Evolutionary conservation across 2,888 invertebrate genomes (phyloP), one percentile per base, ranked within the genome.

Genomic region (Tuta absoluta): DNA sequence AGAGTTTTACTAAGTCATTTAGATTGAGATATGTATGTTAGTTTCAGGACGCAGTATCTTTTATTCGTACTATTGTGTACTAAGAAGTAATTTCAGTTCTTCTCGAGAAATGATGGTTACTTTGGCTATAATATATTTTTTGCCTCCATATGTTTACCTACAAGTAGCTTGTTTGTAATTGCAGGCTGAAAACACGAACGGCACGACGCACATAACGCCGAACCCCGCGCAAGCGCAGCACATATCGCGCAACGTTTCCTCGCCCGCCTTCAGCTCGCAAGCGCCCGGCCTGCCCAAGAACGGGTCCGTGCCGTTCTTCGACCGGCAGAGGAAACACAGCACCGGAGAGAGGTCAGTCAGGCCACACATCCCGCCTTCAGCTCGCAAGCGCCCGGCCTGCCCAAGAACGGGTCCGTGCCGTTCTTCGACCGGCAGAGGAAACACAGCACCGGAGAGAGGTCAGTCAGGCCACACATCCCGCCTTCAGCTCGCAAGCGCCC

Each of bases 361-460:
- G 81, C 38, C 23, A 2, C n/a, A n/a, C n/a, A n/a, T 69, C 97
- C 97, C 0, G 96, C 97, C 14, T 96, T 97, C 84, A 95, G 95
- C 21, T 93, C 95, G 10, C 94, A 94, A 66, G 94, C 93, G 56
- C 94, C 94, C 72, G 95, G 95, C 10, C 74, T 92, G 76, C 97
- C 97, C 65, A 97, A 97, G 87, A 97, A 97, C 80, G 97, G 97
- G 53, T 97, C 97, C 2, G 97, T 97, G 70, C 97, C 97, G 33
- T 96, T 96, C 82, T 97, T 98, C 87, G 96, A 96, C 85, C 92
- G 97, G 57, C 83, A 82, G 38, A 89, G 93, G 74, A 93, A 97
- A 82, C 95, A 96, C 0, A 93, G 97, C 69, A 97, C 97, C 87
- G 96, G 96, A 68, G 23, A 51, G 17, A 96, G 96, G 12, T 97